Conservation (phyloP, 2,888 invertebrate genomes). For the Aphidoletes aphidimyza region DNA sequence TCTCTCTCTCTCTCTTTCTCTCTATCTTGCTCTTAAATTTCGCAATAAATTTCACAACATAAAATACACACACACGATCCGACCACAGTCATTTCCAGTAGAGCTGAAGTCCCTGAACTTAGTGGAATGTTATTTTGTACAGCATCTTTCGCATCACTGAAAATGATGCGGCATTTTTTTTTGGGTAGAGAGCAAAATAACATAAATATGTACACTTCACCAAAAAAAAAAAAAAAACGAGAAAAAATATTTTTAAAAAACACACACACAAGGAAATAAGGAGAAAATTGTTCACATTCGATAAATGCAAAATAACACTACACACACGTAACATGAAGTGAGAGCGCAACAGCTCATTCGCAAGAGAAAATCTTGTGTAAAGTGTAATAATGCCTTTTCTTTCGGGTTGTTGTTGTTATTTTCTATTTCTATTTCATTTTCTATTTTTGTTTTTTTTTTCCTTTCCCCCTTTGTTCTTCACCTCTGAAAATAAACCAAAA, state of each 20-base stretch:
- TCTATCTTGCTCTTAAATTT: not conserved
- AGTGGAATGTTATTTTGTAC: not conserved
- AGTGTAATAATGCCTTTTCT: too few species aligned
- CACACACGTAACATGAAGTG: not conserved
- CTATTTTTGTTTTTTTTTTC: not conserved
- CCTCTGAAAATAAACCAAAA: not conserved
- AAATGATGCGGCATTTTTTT: not conserved
- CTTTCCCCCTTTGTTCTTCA: not conserved
- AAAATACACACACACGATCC: too few species aligned
- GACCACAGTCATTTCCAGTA: slow-evolving; percentile 50
- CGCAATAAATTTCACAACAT: not conserved
- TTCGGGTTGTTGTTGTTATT: too few species aligned
- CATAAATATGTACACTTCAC: too few species aligned
- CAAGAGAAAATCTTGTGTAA: too few species aligned
- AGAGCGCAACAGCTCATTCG: slow-evolving; percentile 39
- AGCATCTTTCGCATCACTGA: not conserved
- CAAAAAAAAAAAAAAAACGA: not conserved
- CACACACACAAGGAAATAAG: too few species aligned
- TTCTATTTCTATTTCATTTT: too few species aligned
- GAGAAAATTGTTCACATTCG: not conserved
- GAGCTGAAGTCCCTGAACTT: slow-evolving; percentile 16
- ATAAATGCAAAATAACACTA: not conserved
- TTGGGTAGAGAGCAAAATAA: not conserved
- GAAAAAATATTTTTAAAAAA: too few species aligned
- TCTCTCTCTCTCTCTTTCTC: too few species aligned